Evolutionary conservation across 64 coral and sea anemone species (phyloP), one percentile per base, ranked within the genome.

Genomic region (Pachyseris speciosa): DNA sequence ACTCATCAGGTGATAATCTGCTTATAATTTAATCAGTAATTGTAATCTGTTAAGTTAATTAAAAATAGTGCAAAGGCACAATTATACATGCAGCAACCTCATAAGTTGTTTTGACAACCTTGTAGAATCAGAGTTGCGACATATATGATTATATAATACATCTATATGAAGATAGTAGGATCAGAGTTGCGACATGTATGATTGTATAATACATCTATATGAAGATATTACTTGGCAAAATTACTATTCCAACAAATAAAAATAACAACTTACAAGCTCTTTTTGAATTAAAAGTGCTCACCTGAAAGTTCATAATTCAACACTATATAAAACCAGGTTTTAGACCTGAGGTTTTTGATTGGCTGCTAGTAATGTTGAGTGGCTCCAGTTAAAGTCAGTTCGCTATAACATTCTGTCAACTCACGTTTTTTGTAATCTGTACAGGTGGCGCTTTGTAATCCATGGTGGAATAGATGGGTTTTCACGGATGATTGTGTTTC

Each of bases 401-500:
- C 66, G 13, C 32, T 16, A 69, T 69, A 53, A 31, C 19, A 52
- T 69, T 69, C 51, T 55, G 51, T 69, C 28, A 69, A 69, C 32
- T 69, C 15, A 37, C 28, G 39, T 72, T 17, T 41, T 3, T 89
- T 63, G 43, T 42, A 17, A 83, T 83, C 78, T 83, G 42, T 33
- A 78, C 75, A 78, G 48, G 85, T 55, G 51, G 51, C 51, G 11
- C 51, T 55, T 55, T 55, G 51, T 55, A 55, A 55, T 55, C 51
- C 51, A 55, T 55, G 51, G 51, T 55, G 51, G 51, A 55, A 55
- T 55, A 55, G 85, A 88, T 74, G 85, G 85, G 5, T 88, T 33
- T 48, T 88, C 85, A 55, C 49, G 70, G 58, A 88, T 88, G 86
- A 88, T 88, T 74, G 86, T 88, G 86, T 88, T 75, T 76, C 86